Conservation (phyloP, 1,140 invertebrate species). For the Aphis craccivora region DNA sequence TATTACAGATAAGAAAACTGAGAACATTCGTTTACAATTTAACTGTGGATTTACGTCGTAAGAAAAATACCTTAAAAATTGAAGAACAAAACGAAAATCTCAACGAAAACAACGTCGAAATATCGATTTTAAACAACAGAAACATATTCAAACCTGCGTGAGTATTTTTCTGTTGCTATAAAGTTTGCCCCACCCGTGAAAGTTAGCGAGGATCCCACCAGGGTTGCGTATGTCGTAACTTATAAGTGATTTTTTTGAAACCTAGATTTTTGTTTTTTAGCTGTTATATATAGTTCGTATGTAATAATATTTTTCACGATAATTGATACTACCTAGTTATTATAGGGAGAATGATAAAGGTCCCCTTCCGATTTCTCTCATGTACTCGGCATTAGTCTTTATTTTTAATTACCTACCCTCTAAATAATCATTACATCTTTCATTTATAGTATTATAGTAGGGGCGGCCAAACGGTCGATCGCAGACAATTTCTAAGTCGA, state of each 20-base stretch:
- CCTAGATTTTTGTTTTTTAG: no score
- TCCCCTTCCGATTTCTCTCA: no score
- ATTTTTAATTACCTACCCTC: no score
- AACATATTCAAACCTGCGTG: conserved; percentile 33
- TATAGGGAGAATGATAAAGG: no score
- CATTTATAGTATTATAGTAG: no score
- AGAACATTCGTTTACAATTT: conserved; percentile 30
- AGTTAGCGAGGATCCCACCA: background rate
- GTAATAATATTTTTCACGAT: no score
- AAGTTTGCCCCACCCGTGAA: background rate
- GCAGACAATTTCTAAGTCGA: no score
- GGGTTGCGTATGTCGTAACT: background rate
- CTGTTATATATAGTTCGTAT: no score
- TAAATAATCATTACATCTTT: no score
- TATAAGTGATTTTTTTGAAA: background rate
- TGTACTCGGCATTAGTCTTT: no score
- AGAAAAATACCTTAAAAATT: conserved; percentile 29
- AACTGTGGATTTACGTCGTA: background rate
- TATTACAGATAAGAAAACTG: conserved; percentile 35
- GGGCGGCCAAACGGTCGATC: no score
- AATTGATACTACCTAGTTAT: no score
- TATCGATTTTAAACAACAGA: background rate
- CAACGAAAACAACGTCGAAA: background rate
- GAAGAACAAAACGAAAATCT: conserved; percentile 20
- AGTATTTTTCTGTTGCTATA: background rate